Evolutionary conservation across 2,113 vertebrate species (phyloP), one percentile per base, ranked within the genome.

Genomic region (Pogonocichla stellata): DNA sequence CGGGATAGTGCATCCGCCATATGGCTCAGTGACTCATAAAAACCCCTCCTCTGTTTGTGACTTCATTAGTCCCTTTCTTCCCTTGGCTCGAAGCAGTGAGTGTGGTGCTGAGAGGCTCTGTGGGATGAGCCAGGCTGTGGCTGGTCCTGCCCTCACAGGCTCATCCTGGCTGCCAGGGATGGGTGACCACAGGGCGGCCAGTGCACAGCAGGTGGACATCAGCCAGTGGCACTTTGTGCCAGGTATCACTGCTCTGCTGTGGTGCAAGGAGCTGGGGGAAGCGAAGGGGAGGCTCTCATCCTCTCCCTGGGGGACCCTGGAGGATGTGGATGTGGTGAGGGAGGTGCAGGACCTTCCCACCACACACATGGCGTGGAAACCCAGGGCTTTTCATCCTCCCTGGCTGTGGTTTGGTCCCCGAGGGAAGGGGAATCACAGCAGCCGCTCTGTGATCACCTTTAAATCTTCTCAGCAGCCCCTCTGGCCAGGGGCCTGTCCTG

Each of bases 391-490:
- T 75, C 40, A 10, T 75, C 47, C 71, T 40, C 36, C 57, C 58
- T 0, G 12, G 34, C 34, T 60, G 91, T 29, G 82, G 58, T 42
- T 83, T 24, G 10, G 62, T n/a, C 43, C 58, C 29, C 0, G 2
- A 48, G 83, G 53, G 62, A 65, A 38, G 25, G 36, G n/a, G 34
- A 22, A 28, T 84, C 86, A 78, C n/a, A 43, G 81, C 86, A 77
- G 34, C 62, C 1, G 0, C 1, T 7, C 43, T 60, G 67, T 33
- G 65, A 92, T 92, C 92, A 77, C 96, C 93, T 96, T 92, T 96
- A 78, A 96, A 97, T 93, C 96, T 86, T 92, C 92, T 80, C 34
- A 38, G 69, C 72, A 81, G 86, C 92, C 88, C 95, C 94, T 92
- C 74, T 92, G 94, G 97, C 94, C 71, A 28, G 77, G 91, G 80